These are phyloP conservation scores for Habropoda laboriosa DNA, from an alignment of 1,140 invertebrate genomes.

Conservation along the genomic window DNA sequence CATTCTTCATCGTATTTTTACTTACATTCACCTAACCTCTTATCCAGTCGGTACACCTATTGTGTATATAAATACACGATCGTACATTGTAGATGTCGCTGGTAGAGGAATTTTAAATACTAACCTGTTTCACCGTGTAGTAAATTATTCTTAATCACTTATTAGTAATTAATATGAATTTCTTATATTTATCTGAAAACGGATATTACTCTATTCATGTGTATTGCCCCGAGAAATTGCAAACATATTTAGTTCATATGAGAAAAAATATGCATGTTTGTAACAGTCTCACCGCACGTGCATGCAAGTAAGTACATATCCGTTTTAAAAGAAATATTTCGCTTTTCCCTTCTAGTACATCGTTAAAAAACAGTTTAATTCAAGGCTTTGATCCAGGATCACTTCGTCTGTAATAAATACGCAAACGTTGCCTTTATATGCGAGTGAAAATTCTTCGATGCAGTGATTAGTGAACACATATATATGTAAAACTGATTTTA, in stretches of 20 bases:
- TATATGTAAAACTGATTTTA: neutral
- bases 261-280: neutral
- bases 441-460: constrained; percentile 13
- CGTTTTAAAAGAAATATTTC: constrained; percentile 18
- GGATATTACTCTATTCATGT: neutral
- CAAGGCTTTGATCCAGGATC: constrained; percentile 47
- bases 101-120: neutral
- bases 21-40: neutral
- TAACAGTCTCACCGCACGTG: neutral
- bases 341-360: constrained; percentile 14
- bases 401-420: constrained; percentile 3
- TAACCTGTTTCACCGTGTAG: neutral
- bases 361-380: constrained; percentile 44
- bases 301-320: neutral
- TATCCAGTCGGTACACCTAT: neutral
- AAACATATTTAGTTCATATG: neutral
- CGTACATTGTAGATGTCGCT: neutral
- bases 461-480: neutral
- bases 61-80: neutral
- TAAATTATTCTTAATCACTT: too few relatives aligned
- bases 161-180: too few relatives aligned
- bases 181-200: too few relatives aligned
- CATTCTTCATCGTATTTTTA: neutral
- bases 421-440: constrained; percentile 7
- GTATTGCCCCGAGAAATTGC: neutral